A percentile compares a stretch with the other conserved stretches of the same genome.
phyloP scores from a whole-genome alignment of 2,888 invertebrate genomes.

The Tholera decimalis region DNA sequence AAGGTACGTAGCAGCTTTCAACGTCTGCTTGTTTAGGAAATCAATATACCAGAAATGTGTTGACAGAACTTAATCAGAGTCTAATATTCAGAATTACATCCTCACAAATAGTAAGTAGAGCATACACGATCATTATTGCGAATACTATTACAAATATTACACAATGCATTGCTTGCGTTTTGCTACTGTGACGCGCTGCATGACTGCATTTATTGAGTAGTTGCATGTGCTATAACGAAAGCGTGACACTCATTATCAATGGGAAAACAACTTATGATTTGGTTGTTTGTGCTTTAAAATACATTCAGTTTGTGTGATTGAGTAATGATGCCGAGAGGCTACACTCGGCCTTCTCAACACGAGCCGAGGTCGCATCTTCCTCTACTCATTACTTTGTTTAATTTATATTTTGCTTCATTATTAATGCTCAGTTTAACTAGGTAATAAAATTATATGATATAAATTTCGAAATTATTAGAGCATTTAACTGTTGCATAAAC shows the following conservation, averaged over 20 bases:
- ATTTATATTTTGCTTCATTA: constrained; percentile 68
- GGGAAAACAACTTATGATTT: constrained; percentile 57
- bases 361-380: constrained; percentile 83
- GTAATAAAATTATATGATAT: constrained; percentile 52
- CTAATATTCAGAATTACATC: constrained; percentile 9
- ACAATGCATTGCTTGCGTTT: constrained; percentile 34
- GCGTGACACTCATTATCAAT: constrained; percentile 24
- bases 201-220: constrained; percentile 27
- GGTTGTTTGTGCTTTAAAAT: constrained; percentile 66
- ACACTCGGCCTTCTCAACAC: constrained; percentile 74
- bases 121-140: constrained; percentile 34
- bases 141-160: constrained; percentile 46
- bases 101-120: constrained; percentile 34
- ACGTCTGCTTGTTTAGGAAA: background rate
- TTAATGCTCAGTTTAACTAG: constrained; percentile 43
- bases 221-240: constrained; percentile 27
- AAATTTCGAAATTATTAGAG: constrained; percentile 50
- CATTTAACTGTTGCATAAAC: constrained; percentile 44
- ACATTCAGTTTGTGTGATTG: constrained; percentile 73
- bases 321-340: constrained; percentile 67
- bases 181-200: constrained; percentile 26
- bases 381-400: constrained; percentile 76
- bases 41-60: background rate
- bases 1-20: background rate
- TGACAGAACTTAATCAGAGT: background rate